Conservation (phyloP, 2,113 vertebrate genomes). For the Casuarius casuarius region DNA sequence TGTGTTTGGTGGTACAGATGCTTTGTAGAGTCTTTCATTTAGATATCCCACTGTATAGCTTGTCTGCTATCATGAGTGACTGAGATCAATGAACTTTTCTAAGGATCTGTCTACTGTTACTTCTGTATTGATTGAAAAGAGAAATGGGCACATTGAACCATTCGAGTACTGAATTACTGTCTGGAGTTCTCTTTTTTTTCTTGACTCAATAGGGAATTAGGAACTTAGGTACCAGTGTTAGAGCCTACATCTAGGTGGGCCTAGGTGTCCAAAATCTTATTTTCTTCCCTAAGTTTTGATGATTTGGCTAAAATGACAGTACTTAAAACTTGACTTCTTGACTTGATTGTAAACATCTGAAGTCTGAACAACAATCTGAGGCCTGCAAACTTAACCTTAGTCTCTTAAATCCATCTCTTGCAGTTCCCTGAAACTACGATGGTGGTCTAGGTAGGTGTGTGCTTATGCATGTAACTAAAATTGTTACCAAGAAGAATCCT, state of each 20-base stretch:
- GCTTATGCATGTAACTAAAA: background rate
- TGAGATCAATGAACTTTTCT: background rate
- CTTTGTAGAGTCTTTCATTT: background rate
- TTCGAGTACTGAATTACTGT: background rate
- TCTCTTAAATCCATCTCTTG: background rate
- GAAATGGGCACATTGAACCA: background rate
- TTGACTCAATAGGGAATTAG: background rate
- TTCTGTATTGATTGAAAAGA: background rate
- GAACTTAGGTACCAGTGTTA: background rate
- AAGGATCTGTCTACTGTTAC: background rate
- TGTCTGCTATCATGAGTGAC: background rate
- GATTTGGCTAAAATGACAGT: background rate
- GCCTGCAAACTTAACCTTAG: accelerated
- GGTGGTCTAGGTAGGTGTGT: accelerated
- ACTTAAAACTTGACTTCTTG: background rate
- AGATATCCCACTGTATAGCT: background rate
- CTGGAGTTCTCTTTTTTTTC: background rate
- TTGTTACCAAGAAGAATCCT: background rate
- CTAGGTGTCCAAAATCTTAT: background rate
- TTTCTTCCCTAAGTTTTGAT: background rate
- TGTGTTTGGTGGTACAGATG: background rate
- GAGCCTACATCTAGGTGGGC: background rate
- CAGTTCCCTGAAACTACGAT: accelerated
- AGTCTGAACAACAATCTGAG: background rate
- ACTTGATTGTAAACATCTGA: background rate